These are phyloP conservation scores for Bombus sibiricus DNA, from an alignment of 1,140 invertebrate genomes.

Conservation along the genomic window DNA sequence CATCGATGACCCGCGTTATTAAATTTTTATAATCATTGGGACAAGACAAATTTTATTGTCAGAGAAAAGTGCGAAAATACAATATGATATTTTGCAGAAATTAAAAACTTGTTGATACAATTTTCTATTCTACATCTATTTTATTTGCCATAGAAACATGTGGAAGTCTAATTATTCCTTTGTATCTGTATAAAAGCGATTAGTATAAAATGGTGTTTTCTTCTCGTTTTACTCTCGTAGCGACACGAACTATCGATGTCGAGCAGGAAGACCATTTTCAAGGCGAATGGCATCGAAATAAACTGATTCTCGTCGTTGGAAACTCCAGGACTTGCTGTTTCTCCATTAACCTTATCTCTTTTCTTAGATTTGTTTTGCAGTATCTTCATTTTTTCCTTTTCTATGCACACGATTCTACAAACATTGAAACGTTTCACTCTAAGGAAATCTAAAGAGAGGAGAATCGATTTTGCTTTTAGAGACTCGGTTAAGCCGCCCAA, in stretches of 20 bases:
- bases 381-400: background rate
- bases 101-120: too few relatives aligned
- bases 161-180: background rate
- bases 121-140: background rate
- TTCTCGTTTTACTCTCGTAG: background rate
- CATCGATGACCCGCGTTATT: too few relatives aligned
- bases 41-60: too few relatives aligned
- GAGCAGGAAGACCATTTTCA: background rate
- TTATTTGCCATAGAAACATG: background rate
- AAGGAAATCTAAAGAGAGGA: background rate
- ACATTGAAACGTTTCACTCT: background rate
- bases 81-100: too few relatives aligned
- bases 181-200: background rate
- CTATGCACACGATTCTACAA: background rate
- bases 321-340: background rate
- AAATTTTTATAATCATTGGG: too few relatives aligned
- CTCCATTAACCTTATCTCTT: constrained; percentile 6
- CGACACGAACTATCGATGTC: background rate
- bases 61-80: too few relatives aligned
- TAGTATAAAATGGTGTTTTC: background rate
- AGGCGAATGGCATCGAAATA: background rate
- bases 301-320: background rate
- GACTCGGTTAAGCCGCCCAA: background rate
- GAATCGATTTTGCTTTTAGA: background rate
- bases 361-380: background rate